These are phyloP conservation scores for Ophraella communa DNA, from an alignment of 2,888 invertebrate species.

Conservation along the genomic window DNA sequence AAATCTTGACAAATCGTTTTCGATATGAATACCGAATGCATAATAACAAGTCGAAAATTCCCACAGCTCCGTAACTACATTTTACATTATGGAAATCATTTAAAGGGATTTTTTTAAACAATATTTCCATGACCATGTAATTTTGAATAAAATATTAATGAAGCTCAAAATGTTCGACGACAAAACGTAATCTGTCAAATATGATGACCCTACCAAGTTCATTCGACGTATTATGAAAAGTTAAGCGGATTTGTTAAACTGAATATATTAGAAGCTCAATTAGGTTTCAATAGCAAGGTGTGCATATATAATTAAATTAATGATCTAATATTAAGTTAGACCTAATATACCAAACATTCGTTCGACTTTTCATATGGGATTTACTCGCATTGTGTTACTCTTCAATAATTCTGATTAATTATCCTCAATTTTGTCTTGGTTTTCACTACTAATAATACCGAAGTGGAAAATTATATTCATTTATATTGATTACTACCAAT, in stretches of 20 bases:
- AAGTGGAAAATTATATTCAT: constrained; percentile 10
- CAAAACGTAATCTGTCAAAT: constrained; percentile 38
- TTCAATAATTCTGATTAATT: constrained; percentile 26
- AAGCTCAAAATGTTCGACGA: constrained; percentile 34
- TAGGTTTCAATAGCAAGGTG: constrained; percentile 37
- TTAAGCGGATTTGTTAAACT: constrained; percentile 37
- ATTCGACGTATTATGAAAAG: constrained; percentile 28
- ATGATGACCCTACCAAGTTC: constrained; percentile 28
- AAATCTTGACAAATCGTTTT: constrained; percentile 61
- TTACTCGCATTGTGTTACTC: constrained; percentile 19
- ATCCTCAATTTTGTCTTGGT: constrained; percentile 14
- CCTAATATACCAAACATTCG: constrained; percentile 23
- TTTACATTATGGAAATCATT: constrained; percentile 28
- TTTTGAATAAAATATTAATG: constrained; percentile 41
- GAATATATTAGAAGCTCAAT: constrained; percentile 43
- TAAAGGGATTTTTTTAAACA: constrained; percentile 37
- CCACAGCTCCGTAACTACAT: constrained; percentile 24
- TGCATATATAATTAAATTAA: constrained; percentile 41
- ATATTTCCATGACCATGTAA: constrained; percentile 34
- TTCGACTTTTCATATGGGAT: constrained; percentile 27
- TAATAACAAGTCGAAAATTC: constrained; percentile 43
- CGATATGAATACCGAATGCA: constrained; percentile 58
- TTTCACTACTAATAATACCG: constrained; percentile 24
- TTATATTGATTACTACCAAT: constrained; percentile 1
- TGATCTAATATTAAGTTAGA: constrained; percentile 29